Percentiles rank a stretch among this genome's conserved stretches.
phyloP scores from a whole-genome alignment of 2,797 vertebrate species.

The Lepus townsendii region DNA sequence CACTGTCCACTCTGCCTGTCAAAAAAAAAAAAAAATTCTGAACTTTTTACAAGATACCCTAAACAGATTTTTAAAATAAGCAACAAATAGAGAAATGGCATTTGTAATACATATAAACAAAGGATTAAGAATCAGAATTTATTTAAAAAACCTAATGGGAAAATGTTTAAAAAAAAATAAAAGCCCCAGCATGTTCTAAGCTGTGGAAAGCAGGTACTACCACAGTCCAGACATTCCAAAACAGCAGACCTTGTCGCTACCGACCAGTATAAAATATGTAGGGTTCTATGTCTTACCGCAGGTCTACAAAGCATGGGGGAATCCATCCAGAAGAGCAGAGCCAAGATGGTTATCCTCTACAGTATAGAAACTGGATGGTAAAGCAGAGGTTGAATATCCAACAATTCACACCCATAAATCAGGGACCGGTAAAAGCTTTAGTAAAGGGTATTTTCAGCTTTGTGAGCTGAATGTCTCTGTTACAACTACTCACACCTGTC shows the following conservation, averaged over 20 bases:
- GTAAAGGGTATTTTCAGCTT: conserved; percentile 64
- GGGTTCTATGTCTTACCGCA: neutral
- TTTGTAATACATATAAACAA: conserved; percentile 50
- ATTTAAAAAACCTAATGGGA: conserved; percentile 21
- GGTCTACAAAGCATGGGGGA: neutral
- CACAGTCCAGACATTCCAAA: neutral
- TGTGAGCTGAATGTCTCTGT: conserved; percentile 43
- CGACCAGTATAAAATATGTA: conserved; percentile 51
- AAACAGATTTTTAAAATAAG: conserved; percentile 56
- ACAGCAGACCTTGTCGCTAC: conserved; percentile 1
- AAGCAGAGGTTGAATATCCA: conserved; percentile 48
- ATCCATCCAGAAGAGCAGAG: conserved; percentile 5
- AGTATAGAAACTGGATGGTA: neutral
- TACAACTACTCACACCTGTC: conserved; percentile 42
- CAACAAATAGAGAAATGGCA: conserved; percentile 50
- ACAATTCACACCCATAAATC: conserved; percentile 33
- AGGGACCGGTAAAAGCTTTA: conserved; percentile 9
- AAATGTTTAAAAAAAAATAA: conserved; percentile 22
- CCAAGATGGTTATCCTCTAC: conserved; percentile 39
- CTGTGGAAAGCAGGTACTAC: conserved; percentile 38
- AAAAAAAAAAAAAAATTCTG: no score
- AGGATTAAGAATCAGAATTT: conserved; percentile 61
- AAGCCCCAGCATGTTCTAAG: conserved; percentile 3
- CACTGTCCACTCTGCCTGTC: no score
- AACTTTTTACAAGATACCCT: neutral